Conservation (phyloP, 2,888 invertebrate genomes). For the Lutraria lutraria region DNA sequence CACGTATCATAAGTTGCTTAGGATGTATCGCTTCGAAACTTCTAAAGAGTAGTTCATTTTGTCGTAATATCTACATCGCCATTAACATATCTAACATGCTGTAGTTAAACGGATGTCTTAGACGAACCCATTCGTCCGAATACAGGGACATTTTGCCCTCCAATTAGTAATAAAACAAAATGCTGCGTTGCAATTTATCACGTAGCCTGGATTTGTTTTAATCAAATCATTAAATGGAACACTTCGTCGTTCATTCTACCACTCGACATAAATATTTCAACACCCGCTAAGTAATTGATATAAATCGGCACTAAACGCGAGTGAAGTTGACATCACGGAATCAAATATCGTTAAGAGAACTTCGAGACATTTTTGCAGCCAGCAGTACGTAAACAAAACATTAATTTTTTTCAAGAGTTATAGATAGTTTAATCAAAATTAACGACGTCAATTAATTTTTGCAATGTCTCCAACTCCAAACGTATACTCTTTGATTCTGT, state of each 20-base stretch:
- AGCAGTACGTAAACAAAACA: background rate
- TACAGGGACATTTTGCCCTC: no score
- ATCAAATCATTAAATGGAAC: background rate
- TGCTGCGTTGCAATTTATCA: background rate
- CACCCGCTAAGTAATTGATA: background rate
- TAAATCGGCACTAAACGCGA: background rate
- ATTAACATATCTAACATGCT: no score
- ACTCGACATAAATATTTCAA: background rate
- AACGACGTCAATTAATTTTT: background rate
- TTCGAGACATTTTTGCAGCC: background rate
- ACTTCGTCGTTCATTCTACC: background rate
- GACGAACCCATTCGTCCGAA: no score
- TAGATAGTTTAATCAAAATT: background rate
- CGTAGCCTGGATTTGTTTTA: background rate
- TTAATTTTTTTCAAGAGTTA: background rate
- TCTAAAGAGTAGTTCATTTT: no score
- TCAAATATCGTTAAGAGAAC: background rate
- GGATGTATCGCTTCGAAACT: no score
- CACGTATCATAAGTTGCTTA: no score
- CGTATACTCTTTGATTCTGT: no score
- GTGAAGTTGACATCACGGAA: background rate
- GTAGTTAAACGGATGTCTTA: no score
- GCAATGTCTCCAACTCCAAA: no score
- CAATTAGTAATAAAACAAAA: no score
- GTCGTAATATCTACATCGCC: no score